Percentiles rank a stretch among this genome's conserved stretches.
These are phyloP conservation scores for Menidia menidia DNA, from an alignment of 2,797 vertebrate genomes.

Conservation along the genomic window DNA sequence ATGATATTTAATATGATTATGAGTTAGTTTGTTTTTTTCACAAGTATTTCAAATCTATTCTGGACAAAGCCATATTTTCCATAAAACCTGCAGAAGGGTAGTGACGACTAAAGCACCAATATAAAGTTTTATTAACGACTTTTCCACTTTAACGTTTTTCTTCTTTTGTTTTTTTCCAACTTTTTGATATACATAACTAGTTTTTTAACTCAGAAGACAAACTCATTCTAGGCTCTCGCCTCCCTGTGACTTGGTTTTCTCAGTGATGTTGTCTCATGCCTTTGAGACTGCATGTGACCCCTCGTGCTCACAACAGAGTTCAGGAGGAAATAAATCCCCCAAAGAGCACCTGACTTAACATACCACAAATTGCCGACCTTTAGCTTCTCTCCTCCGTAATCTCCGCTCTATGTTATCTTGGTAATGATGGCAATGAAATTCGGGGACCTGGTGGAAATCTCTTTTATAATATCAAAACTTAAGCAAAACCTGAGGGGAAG, in stretches of 20 bases:
- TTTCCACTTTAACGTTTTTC: neutral
- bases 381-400: slow-evolving; percentile 28
- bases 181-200: neutral
- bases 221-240: slow-evolving; percentile 6
- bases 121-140: neutral
- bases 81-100: too few species aligned
- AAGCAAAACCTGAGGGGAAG: neutral
- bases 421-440: slow-evolving; percentile 1
- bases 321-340: slow-evolving; percentile 66
- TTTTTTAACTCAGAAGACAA: neutral
- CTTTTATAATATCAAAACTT: neutral
- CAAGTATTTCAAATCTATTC: too few species aligned
- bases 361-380: slow-evolving; percentile 56
- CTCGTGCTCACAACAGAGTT: slow-evolving; percentile 75
- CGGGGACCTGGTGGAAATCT: neutral
- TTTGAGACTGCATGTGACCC: slow-evolving; percentile 76
- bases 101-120: too few species aligned
- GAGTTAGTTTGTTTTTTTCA: too few species aligned
- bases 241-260: slow-evolving; percentile 22
- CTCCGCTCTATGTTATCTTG: slow-evolving; percentile 18
- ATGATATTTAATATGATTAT: too few species aligned
- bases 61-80: too few species aligned
- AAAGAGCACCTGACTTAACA: slow-evolving; percentile 74
- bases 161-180: neutral
- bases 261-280: slow-evolving; percentile 52